Evolutionary conservation across 2,888 invertebrate genomes (phyloP), one percentile per base, ranked within the genome.

Genomic region (Diploptera punctata): DNA sequence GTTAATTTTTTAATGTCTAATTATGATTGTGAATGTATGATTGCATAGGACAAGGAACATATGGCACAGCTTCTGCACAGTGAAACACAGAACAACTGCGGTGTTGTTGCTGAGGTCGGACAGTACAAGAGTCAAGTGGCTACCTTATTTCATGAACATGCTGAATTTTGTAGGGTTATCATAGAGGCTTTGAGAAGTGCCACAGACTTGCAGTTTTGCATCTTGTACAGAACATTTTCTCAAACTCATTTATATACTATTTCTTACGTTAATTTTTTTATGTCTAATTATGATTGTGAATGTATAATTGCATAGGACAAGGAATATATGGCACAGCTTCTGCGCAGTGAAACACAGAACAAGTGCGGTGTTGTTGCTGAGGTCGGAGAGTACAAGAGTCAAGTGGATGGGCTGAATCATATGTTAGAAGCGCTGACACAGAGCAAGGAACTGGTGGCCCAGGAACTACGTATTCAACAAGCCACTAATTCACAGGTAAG

Each of bases 381-480:
- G n/a, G 19, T 71, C 26, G 29, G 47, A 5, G 67, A 67, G 33
- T 69, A 65, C 29, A 54, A 38, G 24, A 31, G 26, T 26, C 73
- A 75, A 33, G 44, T 73, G 7, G 73, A 72, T 33, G 69, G 67
- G 33, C 38, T 73, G 70, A 68, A 69, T 38, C 72, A 72, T 18
- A 74, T 72, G 72, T 38, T 74, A 26, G 72, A 70, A 21, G 74
- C 67, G 0, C 62, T 69, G 10, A 72, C 70, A 2, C 62, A 72
- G 47, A 74, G 74, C 67, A 74, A 74, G 47, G 74, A 74, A 44
- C 70, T 74, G 72, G 72, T 70, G 10, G 47, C 74, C 1, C 69
- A 74, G 24, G 74, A 72, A 9, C 31, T 74, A 16, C 60, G 52
- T 33, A n/a, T 67, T 33, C 67, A 72, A 24, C 70, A 69, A 18